phyloP scores from a whole-genome alignment of 2,797 vertebrate genomes.

The Spea hammondii region DNA sequence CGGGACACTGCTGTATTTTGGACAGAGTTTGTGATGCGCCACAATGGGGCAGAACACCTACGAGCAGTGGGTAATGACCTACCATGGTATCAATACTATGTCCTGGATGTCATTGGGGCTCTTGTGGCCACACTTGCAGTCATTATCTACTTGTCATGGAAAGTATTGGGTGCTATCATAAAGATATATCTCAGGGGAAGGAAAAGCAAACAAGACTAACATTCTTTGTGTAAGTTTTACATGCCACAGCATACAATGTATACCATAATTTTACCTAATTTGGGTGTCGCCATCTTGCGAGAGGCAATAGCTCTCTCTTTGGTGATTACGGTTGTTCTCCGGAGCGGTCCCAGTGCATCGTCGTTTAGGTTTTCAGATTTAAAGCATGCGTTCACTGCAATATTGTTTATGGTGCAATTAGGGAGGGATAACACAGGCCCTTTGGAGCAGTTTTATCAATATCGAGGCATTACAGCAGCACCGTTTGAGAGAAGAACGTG shows the following conservation, averaged over 20 bases:
- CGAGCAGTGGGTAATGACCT: slow-evolving; percentile 58
- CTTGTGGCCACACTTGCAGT: background rate
- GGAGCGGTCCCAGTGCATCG: no score
- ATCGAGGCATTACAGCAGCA: no score
- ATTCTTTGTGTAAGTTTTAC: background rate
- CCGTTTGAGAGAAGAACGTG: no score
- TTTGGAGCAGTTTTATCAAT: no score
- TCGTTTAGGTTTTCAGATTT: no score
- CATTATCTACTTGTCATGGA: background rate
- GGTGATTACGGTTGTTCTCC: no score
- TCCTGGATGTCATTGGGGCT: slow-evolving; percentile 27
- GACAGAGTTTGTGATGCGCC: slow-evolving; percentile 65
- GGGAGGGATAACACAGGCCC: no score
- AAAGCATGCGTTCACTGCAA: no score
- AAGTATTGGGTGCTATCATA: background rate
- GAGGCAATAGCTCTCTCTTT: no score
- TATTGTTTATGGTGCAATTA: no score
- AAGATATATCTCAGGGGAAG: background rate
- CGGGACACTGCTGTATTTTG: slow-evolving; percentile 64
- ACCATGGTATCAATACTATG: slow-evolving; percentile 54
- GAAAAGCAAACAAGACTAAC: slow-evolving; percentile 2
- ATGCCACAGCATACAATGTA: background rate
- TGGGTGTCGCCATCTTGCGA: no score
- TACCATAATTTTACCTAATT: no score
- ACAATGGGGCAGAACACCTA: slow-evolving; percentile 56